Conservation (phyloP, 2,113 vertebrate genomes). For the Periophthalmus modestus region DNA sequence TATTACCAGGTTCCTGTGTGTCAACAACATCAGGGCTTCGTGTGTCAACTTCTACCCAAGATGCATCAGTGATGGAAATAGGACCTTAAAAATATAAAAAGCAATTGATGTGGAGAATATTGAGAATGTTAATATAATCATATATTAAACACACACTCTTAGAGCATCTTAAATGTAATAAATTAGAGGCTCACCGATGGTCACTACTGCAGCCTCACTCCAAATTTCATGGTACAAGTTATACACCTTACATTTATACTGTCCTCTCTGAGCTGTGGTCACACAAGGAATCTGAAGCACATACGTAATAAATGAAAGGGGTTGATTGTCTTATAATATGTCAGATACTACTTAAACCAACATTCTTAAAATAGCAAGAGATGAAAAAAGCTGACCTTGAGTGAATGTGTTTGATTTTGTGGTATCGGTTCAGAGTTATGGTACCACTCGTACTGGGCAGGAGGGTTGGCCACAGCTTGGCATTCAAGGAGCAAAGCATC, state of each 20-base stretch:
- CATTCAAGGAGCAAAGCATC: constrained; percentile 77
- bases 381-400: constrained; percentile 68
- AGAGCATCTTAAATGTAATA: background rate
- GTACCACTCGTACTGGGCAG: constrained; percentile 85
- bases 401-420: constrained; percentile 47
- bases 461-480: constrained; percentile 76
- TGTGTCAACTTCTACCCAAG: constrained; percentile 59
- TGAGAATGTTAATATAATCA: background rate
- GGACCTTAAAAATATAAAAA: constrained; percentile 64
- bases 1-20: constrained; percentile 15
- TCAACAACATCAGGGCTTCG: constrained; percentile 44
- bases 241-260: constrained; percentile 80
- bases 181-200: constrained; percentile 73
- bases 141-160: background rate
- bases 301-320: background rate
- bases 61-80: constrained; percentile 58
- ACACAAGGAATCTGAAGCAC: constrained; percentile 71
- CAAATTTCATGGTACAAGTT: constrained; percentile 82
- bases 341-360: background rate
- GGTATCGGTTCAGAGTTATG: constrained; percentile 68
- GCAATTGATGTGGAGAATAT: constrained; percentile 16
- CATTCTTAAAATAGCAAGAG: background rate
- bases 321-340: background rate
- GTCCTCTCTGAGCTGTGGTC: constrained; percentile 82
- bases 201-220: constrained; percentile 74